Percentiles rank a stretch among this genome's conserved stretches.
Conservation (phyloP, 2,113 vertebrate species). For the Phylloscopus whistleri region DNA sequence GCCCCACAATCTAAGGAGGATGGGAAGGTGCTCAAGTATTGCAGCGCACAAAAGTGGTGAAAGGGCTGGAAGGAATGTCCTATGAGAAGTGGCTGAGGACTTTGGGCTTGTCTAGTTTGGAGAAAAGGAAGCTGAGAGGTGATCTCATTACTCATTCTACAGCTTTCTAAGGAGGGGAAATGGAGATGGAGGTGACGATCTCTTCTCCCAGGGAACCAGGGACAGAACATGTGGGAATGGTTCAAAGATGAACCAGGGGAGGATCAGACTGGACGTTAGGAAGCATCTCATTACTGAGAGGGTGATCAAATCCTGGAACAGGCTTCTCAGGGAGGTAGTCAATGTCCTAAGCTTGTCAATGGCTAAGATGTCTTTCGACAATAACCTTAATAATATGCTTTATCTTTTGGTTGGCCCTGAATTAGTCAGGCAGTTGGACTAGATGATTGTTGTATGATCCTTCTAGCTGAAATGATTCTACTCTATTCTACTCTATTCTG, state of each 20-base stretch:
- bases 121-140: background rate
- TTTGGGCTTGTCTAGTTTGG: background rate
- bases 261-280: background rate
- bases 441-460: background rate
- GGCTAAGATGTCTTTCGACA: background rate
- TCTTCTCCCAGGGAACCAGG: background rate
- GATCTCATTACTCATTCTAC: background rate
- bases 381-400: background rate
- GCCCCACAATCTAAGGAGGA: background rate
- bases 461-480: background rate
- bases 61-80: background rate
- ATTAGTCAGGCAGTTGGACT: background rate
- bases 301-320: background rate
- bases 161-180: background rate
- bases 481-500: background rate
- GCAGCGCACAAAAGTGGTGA: background rate
- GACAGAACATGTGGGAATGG: background rate
- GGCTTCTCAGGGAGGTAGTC: fast-evolving
- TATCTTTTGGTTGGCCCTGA: background rate
- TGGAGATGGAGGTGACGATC: background rate
- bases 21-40: background rate
- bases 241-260: background rate
- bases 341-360: background rate
- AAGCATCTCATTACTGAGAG: background rate
- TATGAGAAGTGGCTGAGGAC: background rate